phyloP scores from a whole-genome alignment of 2,797 vertebrate species.

The Lepilemur septentrionalis region DNA sequence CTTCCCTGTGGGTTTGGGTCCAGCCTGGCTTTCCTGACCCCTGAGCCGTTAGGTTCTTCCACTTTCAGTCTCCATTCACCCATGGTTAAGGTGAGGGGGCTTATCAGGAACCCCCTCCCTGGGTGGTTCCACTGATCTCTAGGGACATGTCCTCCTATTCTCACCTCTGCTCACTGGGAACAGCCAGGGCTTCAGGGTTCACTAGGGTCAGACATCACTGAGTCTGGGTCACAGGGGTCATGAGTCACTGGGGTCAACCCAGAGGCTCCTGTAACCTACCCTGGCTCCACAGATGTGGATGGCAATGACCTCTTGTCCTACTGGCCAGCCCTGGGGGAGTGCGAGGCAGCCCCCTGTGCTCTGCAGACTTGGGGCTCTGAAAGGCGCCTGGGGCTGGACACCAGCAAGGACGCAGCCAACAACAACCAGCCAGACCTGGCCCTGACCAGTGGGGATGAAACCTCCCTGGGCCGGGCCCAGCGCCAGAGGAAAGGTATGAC shows the following conservation, averaged over 20 bases:
- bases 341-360: constrained; percentile 90
- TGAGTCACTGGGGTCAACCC: not conserved
- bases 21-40: not conserved
- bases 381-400: constrained; percentile 93
- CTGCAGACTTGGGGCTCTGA: constrained; percentile 99
- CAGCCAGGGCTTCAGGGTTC: not conserved
- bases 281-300: constrained; percentile 90
- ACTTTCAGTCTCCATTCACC: not conserved
- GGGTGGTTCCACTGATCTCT: not conserved
- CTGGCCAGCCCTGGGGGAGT: constrained; percentile 96
- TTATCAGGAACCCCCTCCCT: not conserved
- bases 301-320: constrained; percentile 98
- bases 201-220: not conserved
- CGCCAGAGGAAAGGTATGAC: constrained; percentile 93
- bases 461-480: constrained; percentile 91
- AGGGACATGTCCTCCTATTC: not conserved
- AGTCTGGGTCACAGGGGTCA: not conserved
- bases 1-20: not conserved
- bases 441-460: constrained; percentile 98
- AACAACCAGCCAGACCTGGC: constrained; percentile 95
- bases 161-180: not conserved
- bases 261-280: constrained; percentile 31
- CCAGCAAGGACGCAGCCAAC: constrained; percentile 95
- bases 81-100: no score
- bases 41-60: not conserved